These are phyloP conservation scores for Myrmecophaga tridactyla DNA, from an alignment of 2,113 vertebrate species.

Conservation along the genomic window DNA sequence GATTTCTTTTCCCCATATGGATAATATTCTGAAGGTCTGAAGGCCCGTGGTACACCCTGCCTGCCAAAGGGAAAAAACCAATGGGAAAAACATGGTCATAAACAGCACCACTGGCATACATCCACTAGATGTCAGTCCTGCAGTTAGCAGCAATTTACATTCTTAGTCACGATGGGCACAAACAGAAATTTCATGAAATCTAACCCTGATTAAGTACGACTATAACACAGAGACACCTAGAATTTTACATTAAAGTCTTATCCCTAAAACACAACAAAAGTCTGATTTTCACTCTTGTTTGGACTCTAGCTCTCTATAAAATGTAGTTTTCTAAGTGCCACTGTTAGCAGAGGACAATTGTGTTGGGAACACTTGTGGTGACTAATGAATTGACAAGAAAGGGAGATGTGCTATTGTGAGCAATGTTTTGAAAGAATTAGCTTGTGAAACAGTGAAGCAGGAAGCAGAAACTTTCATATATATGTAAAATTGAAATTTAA, in stretches of 20 bases:
- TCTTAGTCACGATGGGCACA: constrained; percentile 8
- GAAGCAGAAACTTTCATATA: background rate
- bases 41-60: too few relatives aligned
- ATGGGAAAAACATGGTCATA: background rate
- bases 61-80: too few relatives aligned
- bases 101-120: constrained; percentile 68
- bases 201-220: background rate
- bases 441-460: background rate
- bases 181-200: background rate
- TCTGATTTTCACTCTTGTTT: rapidly evolving
- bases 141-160: constrained; percentile 70
- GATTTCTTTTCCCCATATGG: background rate
- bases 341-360: background rate
- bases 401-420: background rate
- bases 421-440: background rate
- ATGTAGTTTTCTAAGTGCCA: background rate
- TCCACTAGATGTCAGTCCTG: constrained; percentile 81
- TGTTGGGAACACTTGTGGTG: background rate
- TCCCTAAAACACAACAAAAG: background rate
- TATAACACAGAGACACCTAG: background rate
- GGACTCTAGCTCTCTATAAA: too few relatives aligned
- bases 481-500: background rate
- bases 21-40: background rate
- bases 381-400: background rate
- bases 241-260: background rate